Evolutionary conservation across 2,888 invertebrate species (phyloP).

Genomic region (Periphyllus acericola): DNA sequence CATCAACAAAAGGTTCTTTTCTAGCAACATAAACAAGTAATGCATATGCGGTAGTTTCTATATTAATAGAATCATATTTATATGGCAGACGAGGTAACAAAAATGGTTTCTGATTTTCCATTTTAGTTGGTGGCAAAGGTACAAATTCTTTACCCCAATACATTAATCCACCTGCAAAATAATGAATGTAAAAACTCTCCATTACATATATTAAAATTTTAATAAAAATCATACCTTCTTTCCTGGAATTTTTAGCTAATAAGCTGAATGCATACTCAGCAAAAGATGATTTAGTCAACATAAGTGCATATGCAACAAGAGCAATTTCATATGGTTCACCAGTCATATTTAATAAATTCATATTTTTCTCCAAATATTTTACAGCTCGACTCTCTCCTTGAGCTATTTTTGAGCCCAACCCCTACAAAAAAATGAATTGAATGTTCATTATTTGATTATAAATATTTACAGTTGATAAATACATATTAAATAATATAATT

Average conservation of each 20-base stretch:
- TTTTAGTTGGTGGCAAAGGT: slow-evolving; percentile 83
- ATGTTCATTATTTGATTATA: slow-evolving; percentile 18
- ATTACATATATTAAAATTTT: slow-evolving; percentile 1
- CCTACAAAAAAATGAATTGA: slow-evolving; percentile 67
- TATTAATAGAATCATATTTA: slow-evolving; percentile 88
- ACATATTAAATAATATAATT: slow-evolving; percentile 45
- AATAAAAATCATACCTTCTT: slow-evolving; percentile 72
- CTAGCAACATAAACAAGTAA: slow-evolving; percentile 87
- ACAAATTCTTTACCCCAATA: slow-evolving; percentile 87
- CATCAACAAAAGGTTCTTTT: slow-evolving; percentile 82
- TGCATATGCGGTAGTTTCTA: slow-evolving; percentile 93
- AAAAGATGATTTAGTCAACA: slow-evolving; percentile 83
- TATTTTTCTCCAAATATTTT: slow-evolving; percentile 83
- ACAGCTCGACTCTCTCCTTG: slow-evolving; percentile 75
- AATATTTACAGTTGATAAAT: slow-evolving; percentile 33
- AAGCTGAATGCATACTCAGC: slow-evolving; percentile 85
- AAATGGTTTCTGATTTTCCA: slow-evolving; percentile 92
- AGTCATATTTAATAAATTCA: slow-evolving; percentile 77
- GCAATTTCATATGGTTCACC: slow-evolving; percentile 87
- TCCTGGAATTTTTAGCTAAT: slow-evolving; percentile 74
- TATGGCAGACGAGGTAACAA: slow-evolving; percentile 87
- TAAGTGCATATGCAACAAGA: slow-evolving; percentile 88
- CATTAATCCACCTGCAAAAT: slow-evolving; percentile 75
- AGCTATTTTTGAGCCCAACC: slow-evolving; percentile 81
- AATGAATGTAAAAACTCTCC: neutral